Evolutionary conservation across 1,140 invertebrate species (phyloP), one percentile per base, ranked within the genome.

Genomic region (Drosophila triauraria): DNA sequence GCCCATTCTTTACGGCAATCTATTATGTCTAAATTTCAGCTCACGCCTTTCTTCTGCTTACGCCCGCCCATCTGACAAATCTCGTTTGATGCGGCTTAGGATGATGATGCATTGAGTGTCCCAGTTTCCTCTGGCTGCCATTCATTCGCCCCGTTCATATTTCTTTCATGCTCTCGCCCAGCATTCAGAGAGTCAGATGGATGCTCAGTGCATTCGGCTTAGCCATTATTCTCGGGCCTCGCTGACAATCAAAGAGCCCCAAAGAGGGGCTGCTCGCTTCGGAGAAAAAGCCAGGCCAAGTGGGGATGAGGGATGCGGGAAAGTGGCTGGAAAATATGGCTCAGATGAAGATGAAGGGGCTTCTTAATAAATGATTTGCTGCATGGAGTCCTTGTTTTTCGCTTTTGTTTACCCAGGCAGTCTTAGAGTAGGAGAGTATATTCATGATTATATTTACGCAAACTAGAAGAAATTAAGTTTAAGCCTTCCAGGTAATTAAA

Each of bases 21-120:
- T 72, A 71, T 72, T 72, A 51, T 72, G 53, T 58, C 70, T 60
- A 58, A 57, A 42, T 56, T 50, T 23, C 47, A 56, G 67, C 67
- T 70, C 63, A 70, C 67, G 67, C 69, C 69, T 59, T 72, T 60
- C 67, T 71, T 13, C 54, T 58, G 43, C 51, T 48, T 42, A 25
- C 17, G 47, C 27, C 46, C 15, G 40, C 13, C 27, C 30, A 13
- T 44, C 70, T 60, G 70, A 72, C 70, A 74, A 74, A 74, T 74
- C 70, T 74, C 70, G 68, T 74, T 74, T 74, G 70, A 74, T 74
- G 70, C 70, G 70, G 70, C 70, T 74, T 74, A 74, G 69, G 68
- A 74, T 74, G 70, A 74, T 74, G 70, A 74, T 74, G 70, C 70
- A 74, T 74, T 74, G 70, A 74, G 70, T 74, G 70, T 56, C 70